These are phyloP conservation scores for Idaea dimidiata DNA, from an alignment of 2,888 invertebrate species.

Conservation along the genomic window DNA sequence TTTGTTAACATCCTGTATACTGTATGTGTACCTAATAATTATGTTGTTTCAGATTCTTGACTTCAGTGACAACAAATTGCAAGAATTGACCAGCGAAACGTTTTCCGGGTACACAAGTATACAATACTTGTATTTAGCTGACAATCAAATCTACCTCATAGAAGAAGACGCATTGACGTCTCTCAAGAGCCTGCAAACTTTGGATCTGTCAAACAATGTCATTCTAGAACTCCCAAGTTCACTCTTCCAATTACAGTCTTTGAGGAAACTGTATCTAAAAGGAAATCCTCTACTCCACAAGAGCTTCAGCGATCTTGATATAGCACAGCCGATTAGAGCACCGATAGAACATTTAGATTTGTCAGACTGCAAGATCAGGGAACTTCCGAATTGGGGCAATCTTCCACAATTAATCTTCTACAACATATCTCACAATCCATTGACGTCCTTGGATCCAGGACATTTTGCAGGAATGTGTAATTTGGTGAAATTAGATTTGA, in stretches of 20 bases:
- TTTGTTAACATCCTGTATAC: too few species aligned
- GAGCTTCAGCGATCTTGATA: conserved; percentile 52
- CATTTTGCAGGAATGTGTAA: conserved; percentile 83
- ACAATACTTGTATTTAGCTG: conserved; percentile 77
- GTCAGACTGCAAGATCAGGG: conserved; percentile 79
- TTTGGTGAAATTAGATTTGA: conserved; percentile 78
- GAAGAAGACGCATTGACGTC: conserved; percentile 76
- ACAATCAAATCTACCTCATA: conserved; percentile 80
- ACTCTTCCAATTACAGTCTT: conserved; percentile 78
- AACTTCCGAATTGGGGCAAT: conserved; percentile 82
- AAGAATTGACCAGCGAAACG: conserved; percentile 71
- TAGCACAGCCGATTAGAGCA: conserved; percentile 78
- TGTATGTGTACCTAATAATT: background rate
- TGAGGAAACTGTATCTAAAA: conserved; percentile 82
- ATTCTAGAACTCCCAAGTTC: conserved; percentile 70
- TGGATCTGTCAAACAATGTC: conserved; percentile 81
- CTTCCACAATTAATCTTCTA: conserved; percentile 80
- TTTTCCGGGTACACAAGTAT: conserved; percentile 75
- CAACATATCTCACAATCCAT: conserved; percentile 83
- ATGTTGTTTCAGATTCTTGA: conserved; percentile 78
- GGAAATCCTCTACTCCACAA: conserved; percentile 73
- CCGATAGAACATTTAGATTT: conserved; percentile 82
- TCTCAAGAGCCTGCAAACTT: conserved; percentile 71
- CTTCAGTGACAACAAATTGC: conserved; percentile 78
- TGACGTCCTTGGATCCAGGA: conserved; percentile 65